Evolutionary conservation across 2,113 vertebrate species (phyloP).

Genomic region (Cochlearius cochlearius): DNA sequence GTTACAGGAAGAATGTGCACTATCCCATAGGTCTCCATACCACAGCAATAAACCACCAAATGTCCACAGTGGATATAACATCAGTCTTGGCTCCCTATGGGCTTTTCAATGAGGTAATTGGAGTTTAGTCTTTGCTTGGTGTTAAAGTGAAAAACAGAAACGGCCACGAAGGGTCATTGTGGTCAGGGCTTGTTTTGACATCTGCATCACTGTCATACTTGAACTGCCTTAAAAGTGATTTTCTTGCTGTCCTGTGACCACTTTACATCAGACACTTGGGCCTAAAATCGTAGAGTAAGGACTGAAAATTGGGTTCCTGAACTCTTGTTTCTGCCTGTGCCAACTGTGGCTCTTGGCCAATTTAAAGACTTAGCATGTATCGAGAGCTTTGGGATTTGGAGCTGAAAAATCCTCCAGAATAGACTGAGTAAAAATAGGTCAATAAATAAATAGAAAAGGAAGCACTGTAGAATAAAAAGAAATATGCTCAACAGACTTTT

Average conservation of each 20-base stretch:
- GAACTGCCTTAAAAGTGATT: conserved; percentile 7
- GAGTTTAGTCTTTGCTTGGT: conserved; percentile 17
- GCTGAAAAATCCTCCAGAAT: not conserved
- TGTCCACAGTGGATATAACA: not conserved
- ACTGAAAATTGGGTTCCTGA: not conserved
- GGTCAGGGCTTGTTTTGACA: conserved; percentile 6
- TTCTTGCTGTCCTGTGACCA: not conserved
- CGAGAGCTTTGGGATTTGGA: not conserved
- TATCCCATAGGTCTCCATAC: not conserved
- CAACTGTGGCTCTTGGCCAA: not conserved
- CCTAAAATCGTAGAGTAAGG: not conserved
- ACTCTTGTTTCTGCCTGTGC: not conserved
- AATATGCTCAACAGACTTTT: not conserved
- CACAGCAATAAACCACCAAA: not conserved
- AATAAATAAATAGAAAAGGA: not conserved
- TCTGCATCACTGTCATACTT: conserved; percentile 22
- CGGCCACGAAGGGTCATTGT: not conserved
- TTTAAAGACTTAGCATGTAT: not conserved
- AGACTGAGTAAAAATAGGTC: not conserved
- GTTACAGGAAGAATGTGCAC: not conserved
- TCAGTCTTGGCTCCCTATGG: not conserved
- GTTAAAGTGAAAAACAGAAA: conserved; percentile 35
- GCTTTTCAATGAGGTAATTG: not conserved
- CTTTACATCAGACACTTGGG: not conserved
- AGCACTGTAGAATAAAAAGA: not conserved